Evolutionary conservation across 2,888 invertebrate species (phyloP), one percentile per base, ranked within the genome.

Genomic region (Oxyteleia sp.): DNA sequence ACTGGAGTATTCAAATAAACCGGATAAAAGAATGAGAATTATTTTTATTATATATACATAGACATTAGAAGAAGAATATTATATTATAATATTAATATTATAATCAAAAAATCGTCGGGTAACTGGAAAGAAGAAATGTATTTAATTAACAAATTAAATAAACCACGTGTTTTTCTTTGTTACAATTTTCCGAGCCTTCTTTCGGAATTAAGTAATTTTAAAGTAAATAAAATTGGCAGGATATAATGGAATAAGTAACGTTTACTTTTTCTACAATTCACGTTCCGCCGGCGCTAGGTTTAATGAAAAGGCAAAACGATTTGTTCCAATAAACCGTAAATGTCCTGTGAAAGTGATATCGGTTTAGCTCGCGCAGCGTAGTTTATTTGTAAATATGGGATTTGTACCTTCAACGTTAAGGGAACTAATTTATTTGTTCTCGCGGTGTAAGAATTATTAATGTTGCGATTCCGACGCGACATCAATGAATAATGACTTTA

Each of bases 241-340:
- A 69, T 68, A 55, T 45, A 11, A 26, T 13, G 26, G n/a, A 35
- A 49, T 57, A 53, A 41, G 57, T 45, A 45, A 7, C 1, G 29
- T 45, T 55, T 55, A 16, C 68, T 68, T 55, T 43, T 53, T 53
- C 55, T 8, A 55, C 68, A 29, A 55, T 43, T 38, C 23, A 23
- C 23, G 23, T 4, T 23, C 5, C n/a, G 10, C 38, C 8, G 38
- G 16, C 13, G 13, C 7, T 68, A 32, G 10, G 45, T 55, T 68
- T 68, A 68, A 68, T 68, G 68, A 55, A 57, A 69, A 59, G 59
- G 23, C 23, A 47, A 43, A 59, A 49, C 71, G 47, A 71, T 71
- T 71, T 57, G 47, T 59, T 71, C 38, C 59, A 71, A 59, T 71
- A 47, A 59, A 71, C 59, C 18, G 47, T 23, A 51, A 71, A 61